These are phyloP conservation scores for Dynastes grantii DNA, from an alignment of 2,888 invertebrate species.

Conservation along the genomic window DNA sequence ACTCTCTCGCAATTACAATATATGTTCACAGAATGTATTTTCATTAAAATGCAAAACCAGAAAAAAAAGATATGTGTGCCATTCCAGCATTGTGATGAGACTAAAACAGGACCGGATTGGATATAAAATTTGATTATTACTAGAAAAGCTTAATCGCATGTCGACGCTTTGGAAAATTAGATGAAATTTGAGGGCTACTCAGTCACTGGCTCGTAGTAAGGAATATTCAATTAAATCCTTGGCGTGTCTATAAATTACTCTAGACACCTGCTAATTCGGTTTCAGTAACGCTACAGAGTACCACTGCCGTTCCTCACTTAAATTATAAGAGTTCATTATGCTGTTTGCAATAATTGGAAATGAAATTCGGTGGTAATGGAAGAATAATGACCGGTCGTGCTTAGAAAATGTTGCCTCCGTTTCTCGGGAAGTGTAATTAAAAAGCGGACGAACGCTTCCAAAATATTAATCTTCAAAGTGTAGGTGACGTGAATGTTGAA, in stretches of 20 bases:
- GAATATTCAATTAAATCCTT: conserved; percentile 30
- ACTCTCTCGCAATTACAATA: too few relatives aligned
- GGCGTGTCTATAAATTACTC: conserved; percentile 27
- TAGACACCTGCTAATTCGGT: conserved; percentile 31
- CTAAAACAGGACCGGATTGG: neutral
- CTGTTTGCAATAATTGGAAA: conserved; percentile 35
- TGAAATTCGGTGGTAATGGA: conserved; percentile 35
- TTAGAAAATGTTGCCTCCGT: conserved; percentile 14
- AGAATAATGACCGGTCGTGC: conserved; percentile 32
- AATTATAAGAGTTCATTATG: conserved; percentile 36
- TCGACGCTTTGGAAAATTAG: conserved; percentile 4
- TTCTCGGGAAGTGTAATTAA: conserved; percentile 24
- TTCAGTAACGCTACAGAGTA: neutral
- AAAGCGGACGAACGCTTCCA: conserved; percentile 15
- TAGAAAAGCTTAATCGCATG: conserved; percentile 5
- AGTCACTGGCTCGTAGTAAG: neutral
- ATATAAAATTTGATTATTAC: conserved; percentile 8
- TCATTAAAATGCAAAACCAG: neutral
- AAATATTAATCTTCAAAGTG: conserved; percentile 38
- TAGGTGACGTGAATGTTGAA: conserved; percentile 22
- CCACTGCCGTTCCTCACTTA: neutral
- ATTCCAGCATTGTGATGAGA: neutral
- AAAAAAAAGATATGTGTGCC: too few relatives aligned
- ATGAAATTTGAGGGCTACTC: conserved; percentile 17
- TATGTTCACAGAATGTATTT: neutral